phyloP scores from a whole-genome alignment of 2,797 vertebrate genomes.

The Vespertilio murinus region DNA sequence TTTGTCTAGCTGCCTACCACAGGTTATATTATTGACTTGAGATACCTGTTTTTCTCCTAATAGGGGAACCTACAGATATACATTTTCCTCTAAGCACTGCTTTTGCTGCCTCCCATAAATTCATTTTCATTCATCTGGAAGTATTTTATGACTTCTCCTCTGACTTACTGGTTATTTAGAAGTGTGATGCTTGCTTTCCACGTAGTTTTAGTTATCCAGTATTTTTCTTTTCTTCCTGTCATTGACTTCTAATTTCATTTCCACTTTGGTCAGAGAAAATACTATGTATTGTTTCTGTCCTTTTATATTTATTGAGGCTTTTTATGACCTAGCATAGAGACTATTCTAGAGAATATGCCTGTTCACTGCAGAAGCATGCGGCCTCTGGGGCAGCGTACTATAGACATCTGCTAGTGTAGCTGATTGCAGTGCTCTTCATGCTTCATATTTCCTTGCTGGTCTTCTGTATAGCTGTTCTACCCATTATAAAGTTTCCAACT shows the following conservation, averaged over 20 bases:
- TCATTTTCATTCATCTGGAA: not conserved
- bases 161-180: not conserved
- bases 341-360: not conserved
- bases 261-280: not conserved
- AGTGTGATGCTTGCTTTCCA: not conserved
- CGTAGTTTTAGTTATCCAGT: not conserved
- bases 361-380: not conserved
- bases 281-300: not conserved
- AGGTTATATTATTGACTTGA: not conserved
- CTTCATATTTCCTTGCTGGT: not conserved
- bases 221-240: not conserved
- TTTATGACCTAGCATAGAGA: no score
- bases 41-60: not conserved
- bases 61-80: not conserved
- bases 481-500: not conserved
- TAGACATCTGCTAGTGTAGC: not conserved
- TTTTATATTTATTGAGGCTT: not conserved
- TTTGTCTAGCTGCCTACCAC: not conserved
- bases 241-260: slow-evolving; percentile 17
- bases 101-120: not conserved
- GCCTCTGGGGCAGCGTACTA: not conserved
- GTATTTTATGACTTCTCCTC: not conserved
- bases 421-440: not conserved
- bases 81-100: not conserved
- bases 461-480: not conserved